Base-by-base conservation (phyloP, 2,113 vertebrate genomes). In the Aspidoscelis tigris region DNA sequence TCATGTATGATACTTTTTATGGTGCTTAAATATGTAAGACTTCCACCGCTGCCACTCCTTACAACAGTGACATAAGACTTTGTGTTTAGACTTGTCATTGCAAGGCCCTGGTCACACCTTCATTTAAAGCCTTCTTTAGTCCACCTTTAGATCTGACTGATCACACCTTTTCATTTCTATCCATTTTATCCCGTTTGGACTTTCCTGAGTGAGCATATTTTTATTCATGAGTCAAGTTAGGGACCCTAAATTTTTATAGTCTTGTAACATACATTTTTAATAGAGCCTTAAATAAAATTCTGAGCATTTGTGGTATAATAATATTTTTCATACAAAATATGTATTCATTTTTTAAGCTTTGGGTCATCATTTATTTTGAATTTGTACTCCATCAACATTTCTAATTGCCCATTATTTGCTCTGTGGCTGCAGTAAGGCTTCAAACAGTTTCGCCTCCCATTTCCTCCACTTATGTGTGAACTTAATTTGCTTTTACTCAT, bases 361-460 rank as follows among this genome's bases (percentile, higher is more conserved):
- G 7, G 21, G 4, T 22, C 33, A n/a, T 80, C 2, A 5, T 66
- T 12, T 20, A 43, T n/a, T 6, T 87, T 20, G 39, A 39, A 44
- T 8, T 86, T 11, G 58, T 87, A 22, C 73, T 83, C 72, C 78
- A 6, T 39, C 26, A 68, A 5, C 1, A 70, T 68, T 47, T 8
- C 69, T 22, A 74, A 20, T 80, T 88, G 87, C 74, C 18, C 55
- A 0, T 61, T 89, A 24, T 61, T 73, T 77, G 22, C 33, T 83
- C 14, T 43, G 0, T 61, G 80, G 69, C 75, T 26, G 22, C 33
- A 16, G 74, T 81, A 2, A 86, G 61, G 3, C 33, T 84, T 2
- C 47, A 20, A 55, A 44, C 0, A 0, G 81, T 80, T 86, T 1
- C 0, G 18, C 26, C 7, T 75, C 71, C 76, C 47, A 8, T 47